These are phyloP conservation scores for Tursiops truncatus DNA, from an alignment of 2,113 vertebrate species.

Conservation along the genomic window DNA sequence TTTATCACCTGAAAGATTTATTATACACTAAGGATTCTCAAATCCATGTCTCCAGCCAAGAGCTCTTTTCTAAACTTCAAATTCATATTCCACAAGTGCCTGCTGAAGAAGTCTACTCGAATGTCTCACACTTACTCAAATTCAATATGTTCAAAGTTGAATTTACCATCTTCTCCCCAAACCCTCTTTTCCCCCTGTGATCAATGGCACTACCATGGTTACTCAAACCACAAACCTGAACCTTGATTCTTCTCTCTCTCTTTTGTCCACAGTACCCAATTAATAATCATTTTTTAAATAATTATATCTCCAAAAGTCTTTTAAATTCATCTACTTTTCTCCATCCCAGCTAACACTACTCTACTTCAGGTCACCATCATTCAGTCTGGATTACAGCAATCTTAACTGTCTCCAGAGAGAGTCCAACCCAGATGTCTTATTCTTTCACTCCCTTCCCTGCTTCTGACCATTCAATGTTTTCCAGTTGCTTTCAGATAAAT, in stretches of 20 bases:
- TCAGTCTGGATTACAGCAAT: background rate
- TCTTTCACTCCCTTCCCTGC: background rate
- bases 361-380: background rate
- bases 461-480: background rate
- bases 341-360: background rate
- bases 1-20: background rate
- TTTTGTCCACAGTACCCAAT: background rate
- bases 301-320: background rate
- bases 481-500: background rate
- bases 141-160: background rate
- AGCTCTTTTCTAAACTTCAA: background rate
- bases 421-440: background rate
- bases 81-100: background rate
- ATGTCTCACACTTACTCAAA: background rate
- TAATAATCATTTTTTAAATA: background rate
- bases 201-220: background rate
- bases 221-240: background rate
- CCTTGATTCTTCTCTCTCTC: background rate
- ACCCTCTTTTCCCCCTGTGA: background rate
- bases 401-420: background rate
- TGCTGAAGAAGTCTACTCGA: background rate
- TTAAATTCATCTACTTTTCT: constrained; percentile 11
- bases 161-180: background rate
- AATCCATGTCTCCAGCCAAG: background rate
- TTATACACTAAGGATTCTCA: background rate